These are phyloP conservation scores for Phrynocephalus guinanensis DNA, from an alignment of 2,797 vertebrate species.

Conservation along the genomic window DNA sequence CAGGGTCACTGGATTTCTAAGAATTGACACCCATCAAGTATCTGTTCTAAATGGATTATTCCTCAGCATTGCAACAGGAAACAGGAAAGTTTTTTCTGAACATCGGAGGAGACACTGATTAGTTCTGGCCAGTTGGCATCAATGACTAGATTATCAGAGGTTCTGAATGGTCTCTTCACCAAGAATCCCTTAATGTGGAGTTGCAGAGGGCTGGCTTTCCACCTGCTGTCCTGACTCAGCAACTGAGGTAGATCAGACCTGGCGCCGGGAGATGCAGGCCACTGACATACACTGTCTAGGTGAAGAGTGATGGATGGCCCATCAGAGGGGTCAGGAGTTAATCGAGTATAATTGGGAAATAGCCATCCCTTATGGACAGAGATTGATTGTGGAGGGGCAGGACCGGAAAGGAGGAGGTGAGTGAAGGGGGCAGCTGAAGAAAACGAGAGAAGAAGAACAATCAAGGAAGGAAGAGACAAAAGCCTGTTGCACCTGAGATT, in stretches of 20 bases:
- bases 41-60: background rate
- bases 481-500: background rate
- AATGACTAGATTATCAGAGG: background rate
- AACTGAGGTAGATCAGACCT: background rate
- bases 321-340: conserved; percentile 1
- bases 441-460: background rate
- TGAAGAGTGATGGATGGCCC: conserved; percentile 34
- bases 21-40: too few relatives aligned
- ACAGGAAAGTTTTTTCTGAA: background rate
- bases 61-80: background rate
- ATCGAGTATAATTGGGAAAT: conserved; percentile 40
- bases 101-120: background rate
- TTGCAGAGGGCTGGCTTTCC: background rate
- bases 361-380: conserved; percentile 25
- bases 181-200: background rate
- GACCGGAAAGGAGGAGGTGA: background rate
- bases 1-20: too few relatives aligned
- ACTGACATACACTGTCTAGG: conserved; percentile 16
- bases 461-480: background rate
- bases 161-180: background rate
- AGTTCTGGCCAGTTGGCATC: conserved; percentile 1
- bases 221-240: background rate
- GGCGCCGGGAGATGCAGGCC: conserved; percentile 4
- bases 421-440: background rate
- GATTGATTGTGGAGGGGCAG: conserved; percentile 17